phyloP scores from a whole-genome alignment of 2,888 invertebrate genomes.

The Diarsia brunnea region DNA sequence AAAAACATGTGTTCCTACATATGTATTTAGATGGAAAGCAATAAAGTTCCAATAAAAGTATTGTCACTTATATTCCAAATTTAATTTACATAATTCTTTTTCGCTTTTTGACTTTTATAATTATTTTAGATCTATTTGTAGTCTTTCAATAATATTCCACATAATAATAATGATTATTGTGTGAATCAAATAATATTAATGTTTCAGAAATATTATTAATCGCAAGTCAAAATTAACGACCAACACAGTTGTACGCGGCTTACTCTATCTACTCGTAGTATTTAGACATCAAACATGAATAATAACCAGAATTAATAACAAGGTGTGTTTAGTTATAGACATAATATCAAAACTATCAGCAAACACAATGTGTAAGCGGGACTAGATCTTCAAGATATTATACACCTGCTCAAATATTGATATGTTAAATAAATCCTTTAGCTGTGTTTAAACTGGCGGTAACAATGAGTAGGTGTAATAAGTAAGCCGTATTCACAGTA shows the following conservation, averaged over 20 bases:
- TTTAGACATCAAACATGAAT: constrained; percentile 1
- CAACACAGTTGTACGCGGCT: background rate
- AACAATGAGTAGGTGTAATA: background rate
- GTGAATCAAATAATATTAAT: background rate
- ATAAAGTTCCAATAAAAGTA: too few species aligned
- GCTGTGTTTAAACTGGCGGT: constrained; percentile 21
- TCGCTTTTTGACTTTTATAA: too few species aligned
- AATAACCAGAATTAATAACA: background rate
- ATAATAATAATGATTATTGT: too few species aligned
- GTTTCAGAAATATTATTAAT: too few species aligned
- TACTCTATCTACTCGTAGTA: background rate
- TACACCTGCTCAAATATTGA: constrained; percentile 23
- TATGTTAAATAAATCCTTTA: constrained; percentile 21
- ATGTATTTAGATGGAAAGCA: too few species aligned
- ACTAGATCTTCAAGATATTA: background rate
- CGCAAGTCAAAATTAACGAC: background rate
- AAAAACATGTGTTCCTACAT: too few species aligned
- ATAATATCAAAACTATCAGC: background rate
- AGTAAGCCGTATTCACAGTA: background rate
- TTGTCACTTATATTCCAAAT: too few species aligned
- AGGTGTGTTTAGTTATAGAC: constrained; percentile 1
- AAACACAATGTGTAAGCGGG: background rate
- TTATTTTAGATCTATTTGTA: too few species aligned
- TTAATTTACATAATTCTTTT: too few species aligned
- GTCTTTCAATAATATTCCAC: too few species aligned